Evolutionary conservation across 2,113 vertebrate genomes (phyloP), one percentile per base, ranked within the genome.

Genomic region (Sturnus vulgaris): DNA sequence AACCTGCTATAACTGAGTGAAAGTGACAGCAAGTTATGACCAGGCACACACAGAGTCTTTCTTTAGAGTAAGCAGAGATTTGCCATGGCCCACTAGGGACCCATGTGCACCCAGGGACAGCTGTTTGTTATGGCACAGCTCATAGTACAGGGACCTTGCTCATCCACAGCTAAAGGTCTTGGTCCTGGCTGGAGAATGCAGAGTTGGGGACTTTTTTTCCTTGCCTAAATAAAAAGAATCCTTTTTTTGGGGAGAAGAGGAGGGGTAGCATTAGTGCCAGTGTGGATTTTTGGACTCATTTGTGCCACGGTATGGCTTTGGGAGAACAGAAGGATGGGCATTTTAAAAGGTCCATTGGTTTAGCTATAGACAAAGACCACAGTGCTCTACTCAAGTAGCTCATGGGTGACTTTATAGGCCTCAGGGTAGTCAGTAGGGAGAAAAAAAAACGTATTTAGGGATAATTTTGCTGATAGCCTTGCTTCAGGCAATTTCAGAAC

Each of bases 101-200:
- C 31, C 6, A 17, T 4, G 31, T 25, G 19, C 17, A 12, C 1
- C 0, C 4, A 78, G 55, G 31, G 59, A 30, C 31, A 75, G 37
- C 28, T 42, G 33, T 25, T 33, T 44, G 2, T 31, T 61, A 8
- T 6, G 80, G 40, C 12, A 13, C 9, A 35, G 15, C 18, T 71
- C 10, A 21, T 4, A 27, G 35, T 24, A 25, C 1, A 11, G 22
- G 17, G 33, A 8, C 31, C 63, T 55, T 81, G 24, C 35, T 63
- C 31, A 42, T 5, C 20, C 12, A 19, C 37, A 39, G 28, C 28
- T 77, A 64, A 50, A 60, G 24, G 21, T 44, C 8, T 24, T 4
- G 3, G 13, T 47, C 40, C 18, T 21, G 23, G 12, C 13, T 70
- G 35, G 15, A 61, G 11, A 27, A 47, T 10, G 27, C 19, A 37